phyloP scores from a whole-genome alignment of 1,140 invertebrate species.

The Philaenus spumarius region DNA sequence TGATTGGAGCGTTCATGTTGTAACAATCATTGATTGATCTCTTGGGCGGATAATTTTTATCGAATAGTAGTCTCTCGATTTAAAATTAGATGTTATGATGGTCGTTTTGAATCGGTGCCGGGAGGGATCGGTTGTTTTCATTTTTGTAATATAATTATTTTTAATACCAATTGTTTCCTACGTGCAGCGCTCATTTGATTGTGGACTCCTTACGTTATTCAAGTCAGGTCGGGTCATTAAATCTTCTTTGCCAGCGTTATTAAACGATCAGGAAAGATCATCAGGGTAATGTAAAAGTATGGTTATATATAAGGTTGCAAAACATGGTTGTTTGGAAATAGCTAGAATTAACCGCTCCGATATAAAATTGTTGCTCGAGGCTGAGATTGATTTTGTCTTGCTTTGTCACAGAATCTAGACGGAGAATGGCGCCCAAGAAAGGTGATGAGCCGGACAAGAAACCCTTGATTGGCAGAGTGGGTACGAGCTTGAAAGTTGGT shows the following conservation, averaged over 20 bases:
- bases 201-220: neutral
- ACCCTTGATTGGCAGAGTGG: constrained; percentile 92
- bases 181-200: constrained; percentile 5
- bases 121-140: neutral
- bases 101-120: constrained; percentile 5
- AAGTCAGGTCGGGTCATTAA: no score
- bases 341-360: no score
- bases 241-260: no score
- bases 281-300: no score
- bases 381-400: constrained; percentile 8
- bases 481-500: constrained; percentile 95
- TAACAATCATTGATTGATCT: constrained; percentile 13
- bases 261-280: no score
- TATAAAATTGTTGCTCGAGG: no score
- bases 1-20: neutral
- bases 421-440: constrained; percentile 89
- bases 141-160: constrained; percentile 15
- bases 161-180: constrained; percentile 16
- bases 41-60: constrained; percentile 5
- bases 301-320: no score
- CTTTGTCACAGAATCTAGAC: constrained; percentile 31
- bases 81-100: constrained; percentile 9
- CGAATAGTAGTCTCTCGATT: constrained; percentile 1
- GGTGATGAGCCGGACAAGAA: constrained; percentile 80
- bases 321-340: no score